Base-by-base conservation (phyloP, 1,140 invertebrate genomes). In the Pissodes strobi region DNA sequence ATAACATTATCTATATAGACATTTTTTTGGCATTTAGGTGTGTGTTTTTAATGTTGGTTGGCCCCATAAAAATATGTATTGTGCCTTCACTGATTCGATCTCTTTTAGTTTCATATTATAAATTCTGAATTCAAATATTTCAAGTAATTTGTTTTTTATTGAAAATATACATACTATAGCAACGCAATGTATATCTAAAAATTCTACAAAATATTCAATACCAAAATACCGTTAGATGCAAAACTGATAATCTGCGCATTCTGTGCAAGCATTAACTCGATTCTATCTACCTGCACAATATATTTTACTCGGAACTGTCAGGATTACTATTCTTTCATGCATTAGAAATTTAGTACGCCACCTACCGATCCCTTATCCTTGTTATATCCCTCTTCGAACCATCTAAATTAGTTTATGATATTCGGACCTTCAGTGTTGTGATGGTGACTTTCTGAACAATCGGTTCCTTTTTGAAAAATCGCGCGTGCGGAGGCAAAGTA, bases 251-350 rank as follows among this genome's bases (percentile, higher is more conserved):
- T 23, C 46, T 49, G 46, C 46, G 46, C 46, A 49, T 18, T 19
- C 18, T 19, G 19, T 19, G 19, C 19, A 27, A 37, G 5, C 19
- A 23, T 22, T 25, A 27, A 51, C 5, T 51, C 52, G 52, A 41
- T 57, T 55, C 21, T 13, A 46, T 57, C 41, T 62, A 53, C 49
- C 49, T 62, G 59, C 59, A 17, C 46, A 19, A 49, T 60, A 58
- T 45, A 60, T 60, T 49, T 60, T 60, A 60, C 57, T 39, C 43
- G 45, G 57, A 60, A 48, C 43, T 51, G 57, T 49, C 57, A 48
- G 45, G 15, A 27, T 51, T 30, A 60, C 37, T 30, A 58, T 45
- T 25, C 27, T 48, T 23, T 38, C 49, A 22, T 38, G 45, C 30
- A 57, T 57, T 48, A 34, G 51, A 27, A 62, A 46, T 46, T 37